Evolutionary conservation across 1,140 invertebrate genomes (phyloP).

Genomic region (Venturia canescens): DNA sequence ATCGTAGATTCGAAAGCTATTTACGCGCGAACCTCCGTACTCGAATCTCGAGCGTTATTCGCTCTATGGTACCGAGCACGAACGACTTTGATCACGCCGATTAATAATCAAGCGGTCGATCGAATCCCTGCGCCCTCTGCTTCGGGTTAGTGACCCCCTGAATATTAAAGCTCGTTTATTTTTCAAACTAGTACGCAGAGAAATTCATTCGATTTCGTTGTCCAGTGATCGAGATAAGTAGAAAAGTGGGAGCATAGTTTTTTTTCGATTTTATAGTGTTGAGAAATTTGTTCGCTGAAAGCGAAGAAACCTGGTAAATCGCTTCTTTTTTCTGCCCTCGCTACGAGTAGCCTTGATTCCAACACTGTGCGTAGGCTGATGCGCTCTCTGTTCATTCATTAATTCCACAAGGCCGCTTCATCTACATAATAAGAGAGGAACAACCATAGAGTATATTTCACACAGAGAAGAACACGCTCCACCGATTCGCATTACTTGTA

Average conservation of each 20-base stretch:
- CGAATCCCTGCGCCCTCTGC: neutral
- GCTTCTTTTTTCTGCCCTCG: neutral
- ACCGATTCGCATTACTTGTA: neutral
- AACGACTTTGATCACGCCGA: conserved; percentile 9
- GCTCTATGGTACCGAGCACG: neutral
- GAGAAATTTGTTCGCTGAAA: too few species aligned
- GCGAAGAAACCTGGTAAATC: neutral
- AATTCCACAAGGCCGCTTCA: conserved; percentile 2
- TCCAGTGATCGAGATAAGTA: too few species aligned
- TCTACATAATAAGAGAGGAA: neutral
- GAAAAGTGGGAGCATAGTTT: too few species aligned
- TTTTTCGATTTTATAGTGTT: too few species aligned
- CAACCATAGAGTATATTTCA: neutral
- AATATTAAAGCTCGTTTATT: neutral
- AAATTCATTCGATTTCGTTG: neutral
- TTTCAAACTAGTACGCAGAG: neutral
- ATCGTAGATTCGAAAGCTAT: neutral
- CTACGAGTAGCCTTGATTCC: neutral
- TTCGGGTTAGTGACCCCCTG: neutral
- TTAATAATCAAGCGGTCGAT: neutral
- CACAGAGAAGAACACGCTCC: neutral
- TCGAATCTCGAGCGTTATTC: neutral
- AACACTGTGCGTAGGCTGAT: neutral
- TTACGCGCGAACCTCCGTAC: neutral
- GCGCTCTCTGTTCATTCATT: neutral